phyloP scores from a whole-genome alignment of 2,797 vertebrate species.

The Labroides dimidiatus region DNA sequence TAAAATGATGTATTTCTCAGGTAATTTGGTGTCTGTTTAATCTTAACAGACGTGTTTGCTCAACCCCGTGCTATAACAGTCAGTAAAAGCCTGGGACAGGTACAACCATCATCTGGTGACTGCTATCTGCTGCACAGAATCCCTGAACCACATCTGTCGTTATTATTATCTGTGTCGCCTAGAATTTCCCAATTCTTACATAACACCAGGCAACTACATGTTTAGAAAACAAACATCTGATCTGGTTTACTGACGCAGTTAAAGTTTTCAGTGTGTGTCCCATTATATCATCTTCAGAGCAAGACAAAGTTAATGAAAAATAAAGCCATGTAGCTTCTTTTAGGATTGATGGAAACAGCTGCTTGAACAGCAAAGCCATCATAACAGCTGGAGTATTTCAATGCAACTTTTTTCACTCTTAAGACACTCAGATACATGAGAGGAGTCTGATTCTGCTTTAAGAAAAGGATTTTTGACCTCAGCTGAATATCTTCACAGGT shows the following conservation, averaged over 20 bases:
- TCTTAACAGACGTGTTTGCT: too few species aligned
- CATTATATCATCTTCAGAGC: not conserved
- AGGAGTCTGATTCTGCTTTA: too few species aligned
- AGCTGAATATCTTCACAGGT: not conserved
- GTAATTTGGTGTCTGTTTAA: too few species aligned
- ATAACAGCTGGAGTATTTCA: not conserved
- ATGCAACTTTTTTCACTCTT: not conserved
- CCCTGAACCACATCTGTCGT: too few species aligned
- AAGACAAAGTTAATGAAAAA: conserved; percentile 19
- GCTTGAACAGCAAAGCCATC: not conserved
- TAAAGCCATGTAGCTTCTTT: not conserved
- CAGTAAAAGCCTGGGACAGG: too few species aligned
- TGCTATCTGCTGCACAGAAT: too few species aligned
- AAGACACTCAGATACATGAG: too few species aligned
- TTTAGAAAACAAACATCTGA: not conserved
- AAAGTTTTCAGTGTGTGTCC: not conserved
- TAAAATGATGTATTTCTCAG: too few species aligned
- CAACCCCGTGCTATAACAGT: too few species aligned
- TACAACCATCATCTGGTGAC: too few species aligned
- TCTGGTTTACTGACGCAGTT: not conserved
- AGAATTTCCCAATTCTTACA: not conserved
- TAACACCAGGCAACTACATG: not conserved
- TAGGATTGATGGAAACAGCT: conserved; percentile 1
- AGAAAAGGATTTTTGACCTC: too few species aligned
- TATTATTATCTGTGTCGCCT: too few species aligned